Percentiles rank a stretch among this genome's conserved stretches.
These are phyloP conservation scores for Megaptera novaeangliae DNA, from an alignment of 2,113 vertebrate species.

Conservation along the genomic window DNA sequence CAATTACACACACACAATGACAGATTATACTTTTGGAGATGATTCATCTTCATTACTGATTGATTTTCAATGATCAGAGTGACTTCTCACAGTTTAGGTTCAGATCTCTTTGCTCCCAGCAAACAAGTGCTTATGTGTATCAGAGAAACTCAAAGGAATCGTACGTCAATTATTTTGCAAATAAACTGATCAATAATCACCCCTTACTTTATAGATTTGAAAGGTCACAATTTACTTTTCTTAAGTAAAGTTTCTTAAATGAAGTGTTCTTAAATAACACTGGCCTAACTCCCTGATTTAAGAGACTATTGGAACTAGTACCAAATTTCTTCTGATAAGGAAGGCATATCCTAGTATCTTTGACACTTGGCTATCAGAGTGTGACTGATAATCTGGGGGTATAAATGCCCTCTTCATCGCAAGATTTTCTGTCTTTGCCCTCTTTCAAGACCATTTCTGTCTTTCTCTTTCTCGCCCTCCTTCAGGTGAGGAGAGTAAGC, in stretches of 20 bases:
- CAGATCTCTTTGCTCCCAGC: not conserved
- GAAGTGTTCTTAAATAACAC: not conserved
- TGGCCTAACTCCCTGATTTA: not conserved
- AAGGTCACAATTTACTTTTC: not conserved
- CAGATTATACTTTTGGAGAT: not conserved
- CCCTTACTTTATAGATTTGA: not conserved
- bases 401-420: not conserved
- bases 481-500: not conserved
- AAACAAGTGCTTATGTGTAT: not conserved
- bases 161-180: not conserved
- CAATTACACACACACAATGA: not conserved
- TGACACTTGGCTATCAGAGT: not conserved
- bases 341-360: not conserved
- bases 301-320: not conserved
- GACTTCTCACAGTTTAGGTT: not conserved
- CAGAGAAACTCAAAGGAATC: conserved; percentile 3
- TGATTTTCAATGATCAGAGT: conserved; percentile 42
- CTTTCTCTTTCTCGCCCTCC: not conserved
- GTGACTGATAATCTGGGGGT: not conserved
- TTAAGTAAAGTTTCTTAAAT: not conserved
- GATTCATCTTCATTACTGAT: conserved; percentile 38
- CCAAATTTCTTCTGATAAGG: not conserved
- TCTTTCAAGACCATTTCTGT: not conserved
- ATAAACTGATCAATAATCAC: not conserved
- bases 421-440: not conserved